Evolutionary conservation across 2,113 vertebrate genomes (phyloP), one percentile per base, ranked within the genome.

Genomic region (Mustela nigripes): DNA sequence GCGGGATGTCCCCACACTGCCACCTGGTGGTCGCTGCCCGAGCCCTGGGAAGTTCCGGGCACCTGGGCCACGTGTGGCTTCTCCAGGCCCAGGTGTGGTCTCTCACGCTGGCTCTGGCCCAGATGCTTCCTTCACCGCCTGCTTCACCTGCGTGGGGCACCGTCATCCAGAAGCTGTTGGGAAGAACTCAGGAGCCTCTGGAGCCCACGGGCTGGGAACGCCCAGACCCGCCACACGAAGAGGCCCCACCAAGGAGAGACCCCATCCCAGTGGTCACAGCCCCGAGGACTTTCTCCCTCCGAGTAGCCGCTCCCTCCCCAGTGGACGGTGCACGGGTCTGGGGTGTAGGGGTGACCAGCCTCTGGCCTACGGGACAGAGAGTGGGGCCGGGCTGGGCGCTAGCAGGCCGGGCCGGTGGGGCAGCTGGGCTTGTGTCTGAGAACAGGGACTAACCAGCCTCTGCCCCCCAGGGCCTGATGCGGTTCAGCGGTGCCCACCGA

Each of bases 1-100:
- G 83, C 18, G 1, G 33, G 60, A 9, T 12, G 93, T 50, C 50
- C 80, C 89, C 93, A 67, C 89, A 95, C n/a, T 85, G 80, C 96
- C 97, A 89, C 76, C 95, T 98, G 45, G 89, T 79, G 96, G 95
- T 36, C 31, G 1, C 16, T 2, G 3, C 28, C 6, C 2, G 1
- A 67, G 67, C 9, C 2, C n/a, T 4, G 63, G 26, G 31, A 14
- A 21, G 3, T 50, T 28, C 87, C 1, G 1, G 5, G 69, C 4
- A 11, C n/a, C 42, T 9, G 11, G 53, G 15, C 39, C 48, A 11
- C 14, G 19, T 15, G 1, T 45, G 42, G 74, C 42, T 76, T 18
- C 74, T 48, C 26, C 42, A 76, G 74, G 74, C 26, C 74, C 42
- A 9, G 42, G 26, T 18, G 42, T 31, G 74, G 42, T 16, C 12